Evolutionary conservation across 2,797 vertebrate genomes (phyloP), one percentile per base, ranked within the genome.

Genomic region (Pipistrellus kuhlii): DNA sequence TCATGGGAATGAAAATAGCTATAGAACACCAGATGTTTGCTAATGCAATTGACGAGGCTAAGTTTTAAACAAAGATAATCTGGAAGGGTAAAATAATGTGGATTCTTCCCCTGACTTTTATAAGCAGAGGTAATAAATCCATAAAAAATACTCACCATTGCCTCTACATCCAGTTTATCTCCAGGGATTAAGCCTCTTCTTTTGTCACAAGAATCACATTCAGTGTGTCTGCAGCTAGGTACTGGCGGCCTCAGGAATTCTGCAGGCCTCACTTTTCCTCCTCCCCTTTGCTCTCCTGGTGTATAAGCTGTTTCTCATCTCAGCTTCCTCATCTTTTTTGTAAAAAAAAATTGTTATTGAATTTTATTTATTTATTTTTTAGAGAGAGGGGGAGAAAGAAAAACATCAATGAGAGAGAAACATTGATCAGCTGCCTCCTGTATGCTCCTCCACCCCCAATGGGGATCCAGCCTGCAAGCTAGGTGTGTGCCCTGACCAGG

Each of bases 61-160:
- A 84, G 48, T 90, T 93, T 97, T 94, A 97, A 97, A 72, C 85
- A 97, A 96, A 85, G 78, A 93, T 72, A 93, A 72, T 78, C 53
- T 90, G 77, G 38, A 7, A 87, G 38, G 68, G 46, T 76, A 87
- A 92, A 77, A 85, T 80, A 66, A 80, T 81, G 53, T 80, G 84
- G 23, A 80, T 66, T 94, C 66, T 91, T 92, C 44, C 21, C 69
- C 89, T 86, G 87, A 76, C 8, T 91, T 92, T 76, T 62, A n/a
- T 41, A 75, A 72, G 38, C 12, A 69, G 15, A 23, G 17, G 14
- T 82, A 77, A 90, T 93, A 73, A 71, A 78, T 83, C 25, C 32
- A 59, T 62, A 27, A 66, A 35, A 41, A 81, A 12, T 23, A 30
- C 41, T 59, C 38, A 55, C 41, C 20, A 8, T 14, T 41, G n/a